phyloP scores from a whole-genome alignment of 2,888 invertebrate genomes.

The Brachyopa scutellaris region DNA sequence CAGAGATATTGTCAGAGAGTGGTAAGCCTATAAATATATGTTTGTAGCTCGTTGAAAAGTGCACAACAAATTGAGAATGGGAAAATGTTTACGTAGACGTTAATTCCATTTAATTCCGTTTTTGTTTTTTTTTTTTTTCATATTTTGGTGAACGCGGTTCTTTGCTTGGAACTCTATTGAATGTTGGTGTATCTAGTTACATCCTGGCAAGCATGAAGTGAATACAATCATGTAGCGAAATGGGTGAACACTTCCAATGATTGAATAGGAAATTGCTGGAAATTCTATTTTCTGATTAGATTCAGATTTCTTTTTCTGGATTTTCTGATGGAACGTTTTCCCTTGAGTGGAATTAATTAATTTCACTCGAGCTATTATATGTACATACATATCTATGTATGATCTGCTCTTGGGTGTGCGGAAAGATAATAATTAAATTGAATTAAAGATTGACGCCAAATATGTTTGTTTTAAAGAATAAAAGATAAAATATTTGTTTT shows the following conservation, averaged over 20 bases:
- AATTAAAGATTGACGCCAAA: no score
- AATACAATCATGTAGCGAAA: background rate
- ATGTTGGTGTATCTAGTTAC: slow-evolving; percentile 10
- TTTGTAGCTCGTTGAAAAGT: background rate
- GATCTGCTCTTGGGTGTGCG: no score
- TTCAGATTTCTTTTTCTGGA: background rate
- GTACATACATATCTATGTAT: no score
- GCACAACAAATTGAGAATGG: slow-evolving; percentile 33
- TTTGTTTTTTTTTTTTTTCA: background rate
- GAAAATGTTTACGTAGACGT: slow-evolving; percentile 37
- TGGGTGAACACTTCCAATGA: slow-evolving; percentile 18
- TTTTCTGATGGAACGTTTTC: background rate
- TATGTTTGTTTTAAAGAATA: no score
- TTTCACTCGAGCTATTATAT: no score
- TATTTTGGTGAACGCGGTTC: background rate
- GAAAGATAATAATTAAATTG: no score
- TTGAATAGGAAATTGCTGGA: slow-evolving; percentile 31
- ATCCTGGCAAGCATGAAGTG: background rate
- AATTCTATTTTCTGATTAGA: slow-evolving; percentile 46
- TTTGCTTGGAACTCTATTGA: background rate
- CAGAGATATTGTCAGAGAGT: background rate
- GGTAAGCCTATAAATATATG: slow-evolving; percentile 17
- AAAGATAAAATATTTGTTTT: no score
- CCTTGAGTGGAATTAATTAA: background rate
- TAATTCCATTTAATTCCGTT: slow-evolving; percentile 27